Conservation (phyloP, 1,140 invertebrate species). For the Drosophila bocki region DNA sequence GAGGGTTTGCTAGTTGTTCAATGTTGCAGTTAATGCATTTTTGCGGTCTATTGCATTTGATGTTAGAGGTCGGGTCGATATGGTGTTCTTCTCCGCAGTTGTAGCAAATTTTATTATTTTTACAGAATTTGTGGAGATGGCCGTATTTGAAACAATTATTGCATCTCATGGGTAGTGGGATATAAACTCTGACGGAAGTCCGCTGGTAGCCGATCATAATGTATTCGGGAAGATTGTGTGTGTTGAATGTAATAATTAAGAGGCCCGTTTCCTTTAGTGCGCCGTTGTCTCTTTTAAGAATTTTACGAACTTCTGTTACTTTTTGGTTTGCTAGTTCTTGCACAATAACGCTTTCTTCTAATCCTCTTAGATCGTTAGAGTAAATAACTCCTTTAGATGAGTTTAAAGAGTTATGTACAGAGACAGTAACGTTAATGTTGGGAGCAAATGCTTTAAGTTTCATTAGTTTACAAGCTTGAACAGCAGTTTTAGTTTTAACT, state of each 20-base stretch:
- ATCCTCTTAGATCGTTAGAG: neutral
- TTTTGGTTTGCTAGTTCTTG: neutral
- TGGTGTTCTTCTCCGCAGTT: neutral
- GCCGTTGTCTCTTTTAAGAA: neutral
- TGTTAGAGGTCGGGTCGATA: neutral
- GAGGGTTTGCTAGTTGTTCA: neutral
- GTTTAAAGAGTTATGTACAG: neutral
- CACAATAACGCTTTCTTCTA: neutral
- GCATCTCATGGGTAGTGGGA: neutral
- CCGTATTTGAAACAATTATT: neutral
- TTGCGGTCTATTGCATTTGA: neutral
- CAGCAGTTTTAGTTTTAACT: neutral
- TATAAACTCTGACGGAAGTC: no score
- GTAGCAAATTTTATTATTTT: neutral
- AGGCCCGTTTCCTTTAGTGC: neutral
- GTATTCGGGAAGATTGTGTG: neutral
- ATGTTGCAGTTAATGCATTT: neutral
- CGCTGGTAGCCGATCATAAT: neutral
- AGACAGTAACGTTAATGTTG: neutral
- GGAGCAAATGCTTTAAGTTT: neutral
- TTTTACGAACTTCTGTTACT: neutral
- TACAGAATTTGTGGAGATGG: neutral
- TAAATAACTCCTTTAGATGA: neutral
- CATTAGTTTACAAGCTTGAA: neutral
- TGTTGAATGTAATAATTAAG: neutral